Evolutionary conservation across 2,113 vertebrate genomes (phyloP).

Genomic region (Cyanistes caeruleus): DNA sequence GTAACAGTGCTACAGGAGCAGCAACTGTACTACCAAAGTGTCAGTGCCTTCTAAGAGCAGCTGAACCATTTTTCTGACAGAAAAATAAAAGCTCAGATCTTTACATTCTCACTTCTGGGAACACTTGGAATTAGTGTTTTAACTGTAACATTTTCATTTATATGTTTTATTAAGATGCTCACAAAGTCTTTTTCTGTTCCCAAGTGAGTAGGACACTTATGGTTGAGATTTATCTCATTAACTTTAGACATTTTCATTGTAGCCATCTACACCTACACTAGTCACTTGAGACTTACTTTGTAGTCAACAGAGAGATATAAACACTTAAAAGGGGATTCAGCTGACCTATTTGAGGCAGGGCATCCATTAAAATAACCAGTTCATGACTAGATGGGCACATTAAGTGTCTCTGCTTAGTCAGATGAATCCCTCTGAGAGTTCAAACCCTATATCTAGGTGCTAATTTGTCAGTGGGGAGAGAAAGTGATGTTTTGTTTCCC

Average conservation of each 20-base stretch:
- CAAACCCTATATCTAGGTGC: neutral
- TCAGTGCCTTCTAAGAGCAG: neutral
- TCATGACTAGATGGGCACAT: neutral
- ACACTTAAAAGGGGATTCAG: neutral
- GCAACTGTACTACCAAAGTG: neutral
- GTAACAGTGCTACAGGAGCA: neutral
- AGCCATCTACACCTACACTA: neutral
- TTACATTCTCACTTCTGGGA: neutral
- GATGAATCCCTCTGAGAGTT: neutral
- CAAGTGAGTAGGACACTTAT: neutral
- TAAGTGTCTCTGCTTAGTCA: neutral
- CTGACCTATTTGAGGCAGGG: neutral
- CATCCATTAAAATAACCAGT: neutral
- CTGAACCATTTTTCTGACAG: neutral
- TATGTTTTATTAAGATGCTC: neutral
- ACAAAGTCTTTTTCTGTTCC: neutral
- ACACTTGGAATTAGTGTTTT: neutral
- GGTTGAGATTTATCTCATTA: constrained; percentile 1
- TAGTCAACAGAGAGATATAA: neutral
- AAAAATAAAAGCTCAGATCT: neutral
- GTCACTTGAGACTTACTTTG: neutral
- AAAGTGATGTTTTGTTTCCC: neutral
- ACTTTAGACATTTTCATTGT: neutral
- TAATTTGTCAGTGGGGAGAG: neutral
- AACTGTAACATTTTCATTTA: neutral